Conservation (phyloP, 92 coral and sea anemone genomes). For the Parazoanthus atlanticus region DNA sequence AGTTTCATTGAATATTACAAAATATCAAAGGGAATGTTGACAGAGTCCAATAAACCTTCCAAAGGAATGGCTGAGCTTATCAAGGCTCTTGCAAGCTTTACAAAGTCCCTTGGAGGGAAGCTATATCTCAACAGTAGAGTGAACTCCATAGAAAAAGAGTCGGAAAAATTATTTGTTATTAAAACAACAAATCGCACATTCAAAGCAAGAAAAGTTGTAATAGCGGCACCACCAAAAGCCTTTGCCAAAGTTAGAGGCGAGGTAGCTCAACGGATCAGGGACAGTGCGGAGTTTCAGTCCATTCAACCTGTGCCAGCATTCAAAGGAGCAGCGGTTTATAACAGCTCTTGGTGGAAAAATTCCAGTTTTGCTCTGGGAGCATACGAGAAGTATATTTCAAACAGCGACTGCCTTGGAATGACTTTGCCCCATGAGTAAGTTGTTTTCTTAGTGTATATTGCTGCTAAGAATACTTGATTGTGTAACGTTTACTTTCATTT, state of each 20-base stretch:
- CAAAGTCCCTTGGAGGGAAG: not conserved
- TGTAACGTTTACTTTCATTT: no score
- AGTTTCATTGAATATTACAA: slow-evolving; percentile 2
- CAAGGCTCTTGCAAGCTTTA: not conserved
- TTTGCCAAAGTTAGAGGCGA: slow-evolving; percentile 55
- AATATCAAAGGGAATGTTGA: no score
- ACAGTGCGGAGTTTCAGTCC: slow-evolving; percentile 62
- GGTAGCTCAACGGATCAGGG: slow-evolving; percentile 58
- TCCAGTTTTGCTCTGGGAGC: slow-evolving; percentile 50
- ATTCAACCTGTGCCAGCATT: slow-evolving; percentile 71
- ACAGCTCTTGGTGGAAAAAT: slow-evolving; percentile 74
- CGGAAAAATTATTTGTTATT: not conserved
- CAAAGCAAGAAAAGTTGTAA: slow-evolving; percentile 57
- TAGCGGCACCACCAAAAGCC: slow-evolving; percentile 71
- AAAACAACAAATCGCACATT: slow-evolving; percentile 50
- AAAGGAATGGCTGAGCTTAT: slow-evolving; percentile 18
- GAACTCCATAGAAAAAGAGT: not conserved
- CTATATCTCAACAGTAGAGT: not conserved
- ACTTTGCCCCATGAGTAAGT: slow-evolving; percentile 77
- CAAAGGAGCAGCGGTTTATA: slow-evolving; percentile 82
- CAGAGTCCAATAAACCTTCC: not conserved
- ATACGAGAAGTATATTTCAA: slow-evolving; percentile 66
- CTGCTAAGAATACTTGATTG: not conserved
- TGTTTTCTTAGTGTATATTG: not conserved
- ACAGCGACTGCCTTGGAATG: slow-evolving; percentile 78